Base-by-base conservation (phyloP, 2,888 invertebrate genomes). In the Drosophila mulleri region DNA sequence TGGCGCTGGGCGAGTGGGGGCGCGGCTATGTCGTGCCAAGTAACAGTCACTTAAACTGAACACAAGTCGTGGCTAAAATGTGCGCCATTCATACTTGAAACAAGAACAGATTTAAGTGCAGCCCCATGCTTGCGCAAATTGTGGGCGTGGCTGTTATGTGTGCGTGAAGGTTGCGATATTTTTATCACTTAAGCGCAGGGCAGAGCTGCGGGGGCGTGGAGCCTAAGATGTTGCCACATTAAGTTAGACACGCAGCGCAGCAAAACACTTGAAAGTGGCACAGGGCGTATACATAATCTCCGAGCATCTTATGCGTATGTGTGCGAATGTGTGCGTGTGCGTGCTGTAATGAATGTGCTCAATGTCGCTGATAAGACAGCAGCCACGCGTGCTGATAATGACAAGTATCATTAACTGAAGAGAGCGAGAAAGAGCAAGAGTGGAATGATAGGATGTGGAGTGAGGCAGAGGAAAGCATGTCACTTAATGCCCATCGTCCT, bases 51-150 rank as follows among this genome's bases (percentile, higher is more conserved):
- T 88, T 82, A 78, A 74, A 75, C 73, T 62, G 75, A 72, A 67
- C 72, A 45, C 52, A 62, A 74, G 60, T 63, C 67, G 78, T 69
- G 68, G 75, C 69, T 80, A 72, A 83, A 84, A 87, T 84, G 83
- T 77, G 67, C 71, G 72, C 65, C 67, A 42, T 71, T 79, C 72
- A 70, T 76, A 79, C 85, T 88, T 82, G 65, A 88, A 82, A 67
- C 70, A 78, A 82, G 85, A 72, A 82, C 79, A 83, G 86, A 85
- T 85, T 88, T 85, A 82, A 88, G 88, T 83, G 88, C 83, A 77
- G 54, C 70, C 61, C 61, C 63, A 41, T 56, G 12, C 42, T 29
- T 18, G 29, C 47, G 29, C 44, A 35, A 39, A 32, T 37, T 59
- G 58, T 50, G 74, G 77, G 75, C 75, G 50, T 59, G 74, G 45